These are phyloP conservation scores for Pinna nobilis DNA, from an alignment of 1,140 invertebrate species.

Conservation along the genomic window DNA sequence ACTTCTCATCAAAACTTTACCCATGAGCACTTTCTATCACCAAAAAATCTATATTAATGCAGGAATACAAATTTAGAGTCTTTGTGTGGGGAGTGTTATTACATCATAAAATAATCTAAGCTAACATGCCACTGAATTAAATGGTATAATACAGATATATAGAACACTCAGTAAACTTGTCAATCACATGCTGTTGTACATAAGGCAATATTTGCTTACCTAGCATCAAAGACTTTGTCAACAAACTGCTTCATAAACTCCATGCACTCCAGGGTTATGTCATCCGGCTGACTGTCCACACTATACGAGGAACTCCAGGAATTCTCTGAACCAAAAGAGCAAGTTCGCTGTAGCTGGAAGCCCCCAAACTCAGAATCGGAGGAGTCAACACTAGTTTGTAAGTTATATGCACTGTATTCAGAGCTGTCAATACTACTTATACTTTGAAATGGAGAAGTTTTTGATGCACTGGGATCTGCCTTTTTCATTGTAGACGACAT, in stretches of 20 bases:
- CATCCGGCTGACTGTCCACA: conserved; percentile 82
- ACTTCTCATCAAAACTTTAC: too few relatives aligned
- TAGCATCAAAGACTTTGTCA: conserved; percentile 78
- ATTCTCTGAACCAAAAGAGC: conserved; percentile 82
- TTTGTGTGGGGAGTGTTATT: too few relatives aligned
- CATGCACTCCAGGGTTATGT: conserved; percentile 78
- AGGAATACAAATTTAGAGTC: too few relatives aligned
- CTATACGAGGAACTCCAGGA: conserved; percentile 85
- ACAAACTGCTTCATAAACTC: conserved; percentile 86
- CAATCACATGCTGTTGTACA: too few relatives aligned
- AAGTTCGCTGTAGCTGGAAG: conserved; percentile 70
- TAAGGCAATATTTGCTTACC: too few relatives aligned
- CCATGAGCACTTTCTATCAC: too few relatives aligned
- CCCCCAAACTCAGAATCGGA: conserved; percentile 76
- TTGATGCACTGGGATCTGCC: conserved; percentile 12
- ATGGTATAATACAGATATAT: too few relatives aligned
- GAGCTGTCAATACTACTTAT: conserved; percentile 49
- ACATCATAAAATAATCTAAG: too few relatives aligned
- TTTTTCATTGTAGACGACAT: conserved; percentile 25
- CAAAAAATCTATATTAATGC: too few relatives aligned
- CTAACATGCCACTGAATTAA: too few relatives aligned
- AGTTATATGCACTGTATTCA: conserved; percentile 35
- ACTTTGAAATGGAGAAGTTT: conserved; percentile 35
- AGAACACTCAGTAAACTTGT: too few relatives aligned
- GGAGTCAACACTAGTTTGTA: conserved; percentile 78